Percentiles rank a stretch among this genome's conserved stretches.
phyloP scores from a whole-genome alignment of 2,113 vertebrate species.

The Chinchilla lanigera region DNA sequence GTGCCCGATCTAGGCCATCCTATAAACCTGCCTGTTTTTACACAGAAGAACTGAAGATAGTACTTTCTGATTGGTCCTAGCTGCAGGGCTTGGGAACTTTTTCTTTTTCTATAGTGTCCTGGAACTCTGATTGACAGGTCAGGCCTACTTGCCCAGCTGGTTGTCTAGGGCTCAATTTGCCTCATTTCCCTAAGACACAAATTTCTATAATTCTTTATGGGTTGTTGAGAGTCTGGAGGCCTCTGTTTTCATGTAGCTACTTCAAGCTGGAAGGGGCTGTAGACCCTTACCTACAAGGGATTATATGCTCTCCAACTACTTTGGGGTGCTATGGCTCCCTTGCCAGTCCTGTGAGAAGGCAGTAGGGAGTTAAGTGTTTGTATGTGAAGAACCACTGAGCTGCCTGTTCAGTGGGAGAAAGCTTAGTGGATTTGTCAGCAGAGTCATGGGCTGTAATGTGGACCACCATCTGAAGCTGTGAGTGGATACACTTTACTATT shows the following conservation, averaged over 20 bases:
- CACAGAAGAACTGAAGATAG: not conserved
- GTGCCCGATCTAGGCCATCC: not conserved
- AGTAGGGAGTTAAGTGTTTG: not conserved
- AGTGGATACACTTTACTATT: not conserved
- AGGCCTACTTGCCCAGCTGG: not conserved
- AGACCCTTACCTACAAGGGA: not conserved
- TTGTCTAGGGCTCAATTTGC: not conserved
- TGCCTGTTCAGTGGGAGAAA: not conserved
- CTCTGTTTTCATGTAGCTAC: not conserved
- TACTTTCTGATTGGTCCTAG: not conserved
- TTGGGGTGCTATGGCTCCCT: not conserved
- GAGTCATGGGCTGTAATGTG: not conserved
- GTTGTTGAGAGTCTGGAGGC: not conserved
- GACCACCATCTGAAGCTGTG: not conserved
- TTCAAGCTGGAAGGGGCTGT: not conserved
- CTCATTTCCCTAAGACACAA: not conserved
- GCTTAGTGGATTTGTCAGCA: not conserved
- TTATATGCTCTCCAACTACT: not conserved
- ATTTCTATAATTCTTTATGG: not conserved
- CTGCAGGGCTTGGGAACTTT: not conserved
- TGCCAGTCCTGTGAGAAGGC: not conserved
- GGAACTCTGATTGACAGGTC: not conserved
- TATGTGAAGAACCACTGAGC: not conserved
- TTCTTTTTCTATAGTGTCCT: not conserved
- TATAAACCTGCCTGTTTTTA: not conserved